Conservation (phyloP, 2,888 invertebrate genomes). For the Incurvaria masculella region DNA sequence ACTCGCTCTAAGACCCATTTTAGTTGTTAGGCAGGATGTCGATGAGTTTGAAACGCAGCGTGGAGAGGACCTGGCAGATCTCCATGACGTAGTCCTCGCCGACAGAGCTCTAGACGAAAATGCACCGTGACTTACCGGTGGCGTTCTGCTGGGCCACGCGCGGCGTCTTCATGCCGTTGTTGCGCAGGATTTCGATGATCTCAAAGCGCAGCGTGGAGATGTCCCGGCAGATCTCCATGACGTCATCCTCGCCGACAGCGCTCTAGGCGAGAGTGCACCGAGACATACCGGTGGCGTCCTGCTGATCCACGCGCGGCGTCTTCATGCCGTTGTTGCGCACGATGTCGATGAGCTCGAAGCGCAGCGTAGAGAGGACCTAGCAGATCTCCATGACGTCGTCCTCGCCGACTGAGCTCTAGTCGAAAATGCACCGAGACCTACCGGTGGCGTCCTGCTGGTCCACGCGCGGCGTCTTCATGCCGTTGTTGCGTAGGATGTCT, state of each 20-base stretch:
- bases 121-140: constrained; percentile 70
- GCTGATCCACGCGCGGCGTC: constrained; percentile 68
- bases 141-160: constrained; percentile 64
- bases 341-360: constrained; percentile 91
- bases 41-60: constrained; percentile 86
- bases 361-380: constrained; percentile 92
- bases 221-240: constrained; percentile 97
- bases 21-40: constrained; percentile 89
- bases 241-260: constrained; percentile 94
- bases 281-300: constrained; percentile 66
- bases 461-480: constrained; percentile 86
- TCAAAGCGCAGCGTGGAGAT: constrained; percentile 92
- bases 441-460: constrained; percentile 89
- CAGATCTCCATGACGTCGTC: constrained; percentile 98
- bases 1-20: constrained; percentile 75
- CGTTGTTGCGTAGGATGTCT: constrained; percentile 78
- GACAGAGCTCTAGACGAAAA: constrained; percentile 86
- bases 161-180: constrained; percentile 86
- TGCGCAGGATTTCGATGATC: constrained; percentile 84
- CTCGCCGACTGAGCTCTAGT: constrained; percentile 90
- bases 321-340: constrained; percentile 85
- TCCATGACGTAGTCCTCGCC: constrained; percentile 98
- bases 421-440: constrained; percentile 82
- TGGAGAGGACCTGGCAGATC: constrained; percentile 95
- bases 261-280: constrained; percentile 87